Evolutionary conservation across 2,888 invertebrate genomes (phyloP).

Genomic region (Pollenia labialis): DNA sequence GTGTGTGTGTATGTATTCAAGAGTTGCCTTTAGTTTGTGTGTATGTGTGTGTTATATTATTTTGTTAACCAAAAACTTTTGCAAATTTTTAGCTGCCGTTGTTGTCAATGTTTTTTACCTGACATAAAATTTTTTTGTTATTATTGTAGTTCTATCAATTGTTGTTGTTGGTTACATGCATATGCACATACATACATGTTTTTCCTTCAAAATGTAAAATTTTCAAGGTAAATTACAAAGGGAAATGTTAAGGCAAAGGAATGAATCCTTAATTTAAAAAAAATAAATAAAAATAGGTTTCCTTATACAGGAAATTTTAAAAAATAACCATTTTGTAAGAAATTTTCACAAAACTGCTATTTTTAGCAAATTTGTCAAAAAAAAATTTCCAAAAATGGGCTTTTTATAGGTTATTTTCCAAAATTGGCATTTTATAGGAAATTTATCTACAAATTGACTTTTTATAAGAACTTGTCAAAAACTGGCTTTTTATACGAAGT

Average conservation of each 20-base stretch:
- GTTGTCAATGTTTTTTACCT: constrained; percentile 47
- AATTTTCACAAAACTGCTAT: too few relatives aligned
- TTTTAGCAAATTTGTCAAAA: too few relatives aligned
- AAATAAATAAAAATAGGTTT: too few relatives aligned
- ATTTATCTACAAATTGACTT: too few relatives aligned
- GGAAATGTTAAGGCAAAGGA: constrained; percentile 17
- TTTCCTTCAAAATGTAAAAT: not conserved
- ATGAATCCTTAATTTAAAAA: constrained; percentile 7
- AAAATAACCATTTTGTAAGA: too few relatives aligned
- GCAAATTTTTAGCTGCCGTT: constrained; percentile 47
- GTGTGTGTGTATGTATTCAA: not conserved
- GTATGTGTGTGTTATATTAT: constrained; percentile 9
- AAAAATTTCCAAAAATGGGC: too few relatives aligned
- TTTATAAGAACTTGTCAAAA: too few relatives aligned
- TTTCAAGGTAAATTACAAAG: constrained; percentile 40
- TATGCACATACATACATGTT: not conserved
- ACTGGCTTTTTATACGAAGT: too few relatives aligned
- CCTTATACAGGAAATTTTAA: too few relatives aligned
- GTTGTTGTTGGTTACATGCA: constrained; percentile 23
- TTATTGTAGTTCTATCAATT: not conserved
- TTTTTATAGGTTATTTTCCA: too few relatives aligned
- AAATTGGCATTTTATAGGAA: too few relatives aligned
- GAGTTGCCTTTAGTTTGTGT: not conserved
- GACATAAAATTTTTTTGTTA: constrained; percentile 40
- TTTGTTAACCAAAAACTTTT: constrained; percentile 58